Evolutionary conservation across 2,113 vertebrate genomes (phyloP), one percentile per base, ranked within the genome.

Genomic region (Pseudopipra pipra): DNA sequence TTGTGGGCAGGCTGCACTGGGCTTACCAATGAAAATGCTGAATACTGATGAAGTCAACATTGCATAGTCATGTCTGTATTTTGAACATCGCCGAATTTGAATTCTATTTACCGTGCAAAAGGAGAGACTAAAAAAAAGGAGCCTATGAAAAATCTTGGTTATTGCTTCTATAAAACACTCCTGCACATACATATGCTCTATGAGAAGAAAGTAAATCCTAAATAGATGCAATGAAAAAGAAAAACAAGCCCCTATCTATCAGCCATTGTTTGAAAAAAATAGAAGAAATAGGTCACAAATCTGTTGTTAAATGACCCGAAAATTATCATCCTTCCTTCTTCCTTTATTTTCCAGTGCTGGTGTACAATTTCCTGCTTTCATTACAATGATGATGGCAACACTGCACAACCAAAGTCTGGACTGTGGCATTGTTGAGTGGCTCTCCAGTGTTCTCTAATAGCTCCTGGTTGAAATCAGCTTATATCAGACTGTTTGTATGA

Each of bases 1-100:
- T 86, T 14, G 11, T 93, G 89, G 85, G 90, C 82, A 97, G 82
- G 65, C 87, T 87, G 65, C 62, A 33, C 73, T 51, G 90, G 47
- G 46, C 41, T 97, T 96, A 56, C 98, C 98, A 98, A 98, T 98
- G 79, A 94, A 97, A 97, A 91, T 80, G 49, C 28, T 95, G 95
- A 96, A 96, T 96, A 93, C 88, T 96, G 82, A 95, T 96, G 93
- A 97, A 96, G 96, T 97, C 96, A 95, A 39, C 43, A 77, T 63
- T 88, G 55, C 52, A 88, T 12, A 86, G 63, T 58, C 62, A 96
- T 78, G 56, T 55, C 95, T 82, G 59, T 91, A 84, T 94, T 96
- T 95, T 65, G 85, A 91, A 82, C 58, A 92, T 46, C 67, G 77
- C 62, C 93, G 82, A 80, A 81, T 95, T 87, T 90, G 90, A 94